Conservation (phyloP, 2,113 vertebrate species). For the Notothenia coriiceps region DNA sequence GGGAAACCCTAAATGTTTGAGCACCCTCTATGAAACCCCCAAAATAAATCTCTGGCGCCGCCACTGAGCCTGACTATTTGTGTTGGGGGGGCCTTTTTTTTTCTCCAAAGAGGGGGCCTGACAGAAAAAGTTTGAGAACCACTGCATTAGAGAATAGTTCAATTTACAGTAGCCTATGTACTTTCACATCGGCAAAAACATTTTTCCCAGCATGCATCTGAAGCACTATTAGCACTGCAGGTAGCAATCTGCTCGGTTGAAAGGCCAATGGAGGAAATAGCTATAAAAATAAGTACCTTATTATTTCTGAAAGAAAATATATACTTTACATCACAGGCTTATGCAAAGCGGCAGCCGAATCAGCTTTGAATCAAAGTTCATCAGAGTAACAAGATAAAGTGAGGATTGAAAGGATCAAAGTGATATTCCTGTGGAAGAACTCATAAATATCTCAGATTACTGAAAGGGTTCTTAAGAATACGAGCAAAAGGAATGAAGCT, state of each 20-base stretch:
- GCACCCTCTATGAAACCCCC: too few species aligned
- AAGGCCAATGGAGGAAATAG: background rate
- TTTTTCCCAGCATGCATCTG: background rate
- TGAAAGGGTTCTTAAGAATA: background rate
- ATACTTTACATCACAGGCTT: slow-evolving; percentile 1
- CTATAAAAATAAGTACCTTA: background rate
- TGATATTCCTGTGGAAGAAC: background rate
- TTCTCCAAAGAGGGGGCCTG: too few species aligned
- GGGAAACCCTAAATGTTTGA: too few species aligned
- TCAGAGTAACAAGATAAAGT: background rate
- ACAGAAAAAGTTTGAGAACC: too few species aligned
- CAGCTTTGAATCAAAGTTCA: slow-evolving; percentile 11
- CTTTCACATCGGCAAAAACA: background rate
- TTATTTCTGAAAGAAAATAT: background rate
- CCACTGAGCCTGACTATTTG: too few species aligned
- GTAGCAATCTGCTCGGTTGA: slow-evolving; percentile 24
- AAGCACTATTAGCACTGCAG: slow-evolving; percentile 12
- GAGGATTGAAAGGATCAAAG: slow-evolving; percentile 1
- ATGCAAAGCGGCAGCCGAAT: slow-evolving; percentile 25
- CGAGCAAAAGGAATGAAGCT: background rate
- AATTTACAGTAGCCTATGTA: too few species aligned
- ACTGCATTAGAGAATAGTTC: too few species aligned
- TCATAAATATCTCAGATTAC: background rate
- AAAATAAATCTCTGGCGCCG: too few species aligned
- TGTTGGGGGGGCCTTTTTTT: too few species aligned